Evolutionary conservation across 2,888 invertebrate species (phyloP), one percentile per base, ranked within the genome.

Genomic region (Phania funesta): DNA sequence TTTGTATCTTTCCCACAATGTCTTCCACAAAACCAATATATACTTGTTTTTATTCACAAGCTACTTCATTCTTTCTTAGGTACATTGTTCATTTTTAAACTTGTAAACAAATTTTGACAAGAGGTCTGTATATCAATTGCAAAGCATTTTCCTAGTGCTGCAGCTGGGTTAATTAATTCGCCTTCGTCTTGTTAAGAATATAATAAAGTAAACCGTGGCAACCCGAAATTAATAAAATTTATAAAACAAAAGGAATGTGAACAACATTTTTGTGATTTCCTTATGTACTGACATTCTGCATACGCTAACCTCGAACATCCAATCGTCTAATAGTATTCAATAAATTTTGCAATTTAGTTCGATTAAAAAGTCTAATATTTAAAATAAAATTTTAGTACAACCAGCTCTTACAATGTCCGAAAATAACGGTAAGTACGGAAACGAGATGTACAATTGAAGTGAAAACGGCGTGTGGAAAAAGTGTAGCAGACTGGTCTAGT

Each of bases 361-460:
- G 2, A 58, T 60, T 50, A 48, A 65, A 58, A 75, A 3, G 62
- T 38, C 18, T 8, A 13, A 64, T 58, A 41, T 8, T 9, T 78
- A 50, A 52, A 60, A 41, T 75, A 56, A 83, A 80, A 41, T 73
- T 76, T 24, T 71, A 68, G 32, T 32, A 41, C 32, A 64, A 52
- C 0, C 54, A 71, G 9, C 20, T 18, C 22, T 50, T 9, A 85
- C 84, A 85, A 90, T 90, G 90, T 90, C 90, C 22, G 90, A 90
- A 87, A 89, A 89, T 77, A 90, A 90, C 87, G 90, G 90, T 90
- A 86, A 87, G 88, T 86, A 77, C 7, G 2, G 0, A n/a, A 9
- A 4, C 18, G 41, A 38, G 26, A 35, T 26, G n/a, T n/a, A 24
- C 22, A 38, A 24, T 9, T 20, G 16, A 32, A 54, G 11, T 32